Base-by-base conservation (phyloP, 2,113 vertebrate genomes). In the Charadrius vociferus region DNA sequence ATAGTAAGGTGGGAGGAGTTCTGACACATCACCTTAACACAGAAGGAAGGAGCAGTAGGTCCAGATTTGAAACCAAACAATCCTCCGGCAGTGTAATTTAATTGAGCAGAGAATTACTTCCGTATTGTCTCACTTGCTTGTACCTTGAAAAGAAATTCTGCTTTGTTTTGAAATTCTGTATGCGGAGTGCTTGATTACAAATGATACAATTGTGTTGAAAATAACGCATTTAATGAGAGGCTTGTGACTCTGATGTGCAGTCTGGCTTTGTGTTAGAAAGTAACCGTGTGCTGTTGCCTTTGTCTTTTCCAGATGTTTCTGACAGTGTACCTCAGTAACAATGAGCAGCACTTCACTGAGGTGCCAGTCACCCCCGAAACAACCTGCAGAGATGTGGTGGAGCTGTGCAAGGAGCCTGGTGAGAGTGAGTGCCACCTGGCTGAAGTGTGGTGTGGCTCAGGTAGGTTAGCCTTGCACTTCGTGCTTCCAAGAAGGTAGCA, bases 281-380 rank as follows among this genome's bases (percentile, higher is more conserved):
- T 97, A 72, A 97, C 49, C 0, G 0, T 29, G 52, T 59, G 34
- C 58, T 78, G 81, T 43, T 92, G 45, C 62, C 55, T 93, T 61
- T 96, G 34, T 95, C 23, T 95, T 22, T 90, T 97, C 39, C 90
- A 99, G 99, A 99, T 99, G 99, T 99, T 99, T 97, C 98, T 99
- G 89, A 99, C 99, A 0, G 99, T 99, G 93, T 99, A 99, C 98
- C 99, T 99, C 98, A 99, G 99, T 97, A 99, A 99, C 98, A 99
- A 99, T 6, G 99, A 99, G 97, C 99, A 99, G 96, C 99, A 99
- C 98, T 99, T 99, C 97, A 99, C 99, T 2, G 99, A 99, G 98
- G 99, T 99, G 59, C 99, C 99, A 2, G 98, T 99, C 66, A 99
- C 99, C 14, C 99, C 99, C 0, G 99, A 99, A 85, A 99, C 99